Base-by-base conservation (phyloP, 37 sponge, comb jelly and placozoan genomes). In the Lycopodina hypogea region DNA sequence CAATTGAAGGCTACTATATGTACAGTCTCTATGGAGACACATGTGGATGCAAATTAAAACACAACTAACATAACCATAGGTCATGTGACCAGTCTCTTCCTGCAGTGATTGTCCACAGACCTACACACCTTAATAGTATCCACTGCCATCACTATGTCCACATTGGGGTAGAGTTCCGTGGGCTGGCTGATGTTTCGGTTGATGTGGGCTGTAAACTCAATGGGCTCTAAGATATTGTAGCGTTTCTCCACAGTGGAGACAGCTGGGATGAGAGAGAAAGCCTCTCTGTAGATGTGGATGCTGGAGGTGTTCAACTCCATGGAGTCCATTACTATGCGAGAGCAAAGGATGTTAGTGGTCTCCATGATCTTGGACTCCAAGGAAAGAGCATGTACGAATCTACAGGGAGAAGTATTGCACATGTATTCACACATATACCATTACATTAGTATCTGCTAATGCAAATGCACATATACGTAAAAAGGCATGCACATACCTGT, bases 101-200 rank as follows among this genome's bases (percentile, higher is more conserved):
- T n/a, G n/a, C n/a, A n/a, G n/a, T n/a, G n/a, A n/a, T n/a, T n/a
- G n/a, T n/a, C n/a, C n/a, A n/a, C n/a, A n/a, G n/a, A n/a, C n/a
- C n/a, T n/a, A 9, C 48, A 45, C 48, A 79, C 81, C 86, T 87
- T 80, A 12, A 87, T 48, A 26, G 21, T 30, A 4, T 75, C 71
- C 24, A 87, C 30, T 11, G 50, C 42, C 29, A 87, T 60, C 0
- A 39, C 21, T 18, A 87, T 36, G 14, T 80, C 74, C 42, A 76
- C 76, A 50, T 81, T 80, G 22, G 87, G 87, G 24, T 80, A 68
- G 58, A 52, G 23, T 18, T 68, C 51, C 17, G 32, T 59, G 15
- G 81, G 81, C 23, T 32, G 38, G 38, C 78, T 74, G 57, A 87
- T 63, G 81, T 87, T 87, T 40, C 87, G 81, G 18, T 35, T 74